Base-by-base conservation (phyloP, 2,888 invertebrate genomes). In the Drosophila quinaria region DNA sequence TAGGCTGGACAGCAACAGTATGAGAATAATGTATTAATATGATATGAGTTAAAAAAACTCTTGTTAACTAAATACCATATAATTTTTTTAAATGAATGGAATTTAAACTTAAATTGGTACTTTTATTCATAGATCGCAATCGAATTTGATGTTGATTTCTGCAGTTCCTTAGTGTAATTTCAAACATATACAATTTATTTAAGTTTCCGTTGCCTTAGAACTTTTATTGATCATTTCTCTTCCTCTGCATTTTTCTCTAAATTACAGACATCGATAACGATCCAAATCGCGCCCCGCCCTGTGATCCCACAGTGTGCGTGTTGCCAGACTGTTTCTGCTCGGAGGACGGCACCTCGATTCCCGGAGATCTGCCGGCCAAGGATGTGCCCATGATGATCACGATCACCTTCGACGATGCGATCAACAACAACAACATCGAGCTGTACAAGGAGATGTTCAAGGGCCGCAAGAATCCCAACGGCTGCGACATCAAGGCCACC, bases 311-410 rank as follows among this genome's bases (percentile, higher is more conserved):
- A 10, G 97, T 97, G 70, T 98, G 98, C 91, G 95, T 96, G 33
- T 94, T 98, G 74, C 98, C 98, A 39, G 98, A 98, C 92, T 98
- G 98, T 92, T 98, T 97, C 96, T 98, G 98, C 91, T 97, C 97
- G 10, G 97, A 97, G 92, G 97, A 97, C 91, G 97, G 97, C 76
- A 97, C 97, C 39, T 94, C 95, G 46, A 96, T 97, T 82, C 97
- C 97, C 72, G 97, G 97, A 13, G 97, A 97, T 90, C 93, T 97
- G 52, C 97, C 97, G 13, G 92, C 95, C 72, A 96, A 95, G 93
- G 97, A 97, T 90, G 97, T 98, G 0, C 98, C 98, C 5, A 97
- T 98, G 94, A 98, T 98, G 98, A 96, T 98, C 91, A 97, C 97
- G 65, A 96, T 98, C 91, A 98, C 98, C 55, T 98, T 98, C 92